Base-by-base conservation (phyloP, 2,797 vertebrate species). In the Cheirogaleus major region DNA sequence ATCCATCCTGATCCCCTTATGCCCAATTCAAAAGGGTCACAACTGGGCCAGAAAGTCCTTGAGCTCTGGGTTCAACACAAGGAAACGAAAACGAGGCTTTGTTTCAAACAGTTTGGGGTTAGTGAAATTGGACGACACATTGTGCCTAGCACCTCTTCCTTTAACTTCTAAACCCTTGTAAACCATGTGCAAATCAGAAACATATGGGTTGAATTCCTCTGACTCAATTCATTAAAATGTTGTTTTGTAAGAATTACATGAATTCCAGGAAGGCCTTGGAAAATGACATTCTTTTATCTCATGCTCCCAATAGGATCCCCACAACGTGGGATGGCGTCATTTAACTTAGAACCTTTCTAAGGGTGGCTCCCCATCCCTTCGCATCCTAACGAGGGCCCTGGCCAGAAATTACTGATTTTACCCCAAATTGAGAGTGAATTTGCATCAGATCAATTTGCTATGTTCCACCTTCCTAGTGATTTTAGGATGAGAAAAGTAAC, bases 121-220 rank as follows among this genome's bases (percentile, higher is more conserved):
- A 92, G 89, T 76, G 35, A 72, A 90, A 84, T 17, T 61, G 86
- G 70, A 72, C 3, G 2, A 2, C 25, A 23, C 3, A 32, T 45
- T 17, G 76, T 63, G 48, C 43, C 70, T 35, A 57, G 25, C 57
- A 82, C n/a, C 9, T 85, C 69, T 93, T 89, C 18, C 80, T 43
- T 48, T 75, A 85, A 76, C 59, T 90, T 75, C 32, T 72, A 88
- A 95, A 81, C 10, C 25, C 79, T 93, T 22, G 6, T 85, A 69
- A 91, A 69, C 32, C 55, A 52, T 52, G 48, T 38, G 72, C 0
- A 80, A 97, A 95, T 95, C 82, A 79, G 84, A 95, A 97, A 93
- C 84, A 95, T 32, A 90, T 13, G 8, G 18, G 70, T 23, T 87
- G 41, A 45, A 80, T 92, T 90, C 72, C 48, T 96, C 59, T 80